A percentile compares a stretch with the other conserved stretches of the same genome.
Conservation (phyloP, 92 coral and sea anemone genomes). For the Epizoanthus fatuus region DNA sequence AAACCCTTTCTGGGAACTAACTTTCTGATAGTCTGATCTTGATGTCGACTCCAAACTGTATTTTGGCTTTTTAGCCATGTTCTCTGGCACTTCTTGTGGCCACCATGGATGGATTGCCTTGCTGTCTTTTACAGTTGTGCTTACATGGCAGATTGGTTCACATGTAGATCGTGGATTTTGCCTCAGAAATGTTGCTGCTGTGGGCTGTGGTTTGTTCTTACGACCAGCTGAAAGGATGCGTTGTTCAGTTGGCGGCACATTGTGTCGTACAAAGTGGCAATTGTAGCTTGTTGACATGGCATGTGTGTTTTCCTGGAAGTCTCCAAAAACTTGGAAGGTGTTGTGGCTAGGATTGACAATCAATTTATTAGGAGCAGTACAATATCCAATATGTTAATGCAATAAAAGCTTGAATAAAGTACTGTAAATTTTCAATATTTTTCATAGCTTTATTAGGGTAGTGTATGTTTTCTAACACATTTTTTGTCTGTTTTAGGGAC, state of each 20-base stretch:
- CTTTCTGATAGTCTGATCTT: constrained; percentile 81
- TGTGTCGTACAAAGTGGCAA: constrained; percentile 81
- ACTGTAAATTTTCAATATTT: neutral
- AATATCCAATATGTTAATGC: neutral
- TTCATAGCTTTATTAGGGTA: neutral
- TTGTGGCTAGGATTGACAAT: constrained; percentile 71
- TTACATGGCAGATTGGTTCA: constrained; percentile 95
- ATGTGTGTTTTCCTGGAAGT: constrained; percentile 52
- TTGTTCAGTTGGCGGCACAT: constrained; percentile 80
- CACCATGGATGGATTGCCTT: constrained; percentile 82
- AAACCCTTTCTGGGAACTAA: constrained; percentile 35
- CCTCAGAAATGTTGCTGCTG: constrained; percentile 89
- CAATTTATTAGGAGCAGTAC: neutral
- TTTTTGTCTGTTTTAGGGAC: too few relatives aligned
- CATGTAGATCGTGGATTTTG: constrained; percentile 92
- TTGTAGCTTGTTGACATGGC: constrained; percentile 80
- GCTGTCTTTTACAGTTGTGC: constrained; percentile 64
- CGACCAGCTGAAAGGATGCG: constrained; percentile 80
- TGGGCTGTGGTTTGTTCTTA: constrained; percentile 96
- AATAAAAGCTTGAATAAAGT: neutral
- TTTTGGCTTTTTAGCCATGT: constrained; percentile 70
- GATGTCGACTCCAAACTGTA: constrained; percentile 89
- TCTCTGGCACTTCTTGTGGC: constrained; percentile 85
- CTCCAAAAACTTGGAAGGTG: constrained; percentile 89
- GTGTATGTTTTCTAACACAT: neutral